Percentiles rank a stretch among this genome's conserved stretches.
Conservation (phyloP, 2,888 invertebrate genomes). For the Hirtodrosophila confusa region DNA sequence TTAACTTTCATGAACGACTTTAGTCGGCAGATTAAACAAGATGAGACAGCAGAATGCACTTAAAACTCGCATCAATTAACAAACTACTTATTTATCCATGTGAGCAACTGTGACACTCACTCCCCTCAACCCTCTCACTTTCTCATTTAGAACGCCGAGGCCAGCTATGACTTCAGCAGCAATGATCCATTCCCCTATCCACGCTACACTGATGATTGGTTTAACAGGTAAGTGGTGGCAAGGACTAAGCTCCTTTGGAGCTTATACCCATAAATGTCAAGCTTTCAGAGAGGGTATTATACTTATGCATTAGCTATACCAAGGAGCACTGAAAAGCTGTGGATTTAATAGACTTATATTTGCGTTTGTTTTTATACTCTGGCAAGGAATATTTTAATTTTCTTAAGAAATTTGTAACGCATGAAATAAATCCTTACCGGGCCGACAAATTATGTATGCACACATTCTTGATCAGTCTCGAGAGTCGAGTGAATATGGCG, state of each 20-base stretch:
- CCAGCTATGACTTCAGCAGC: conserved; percentile 99
- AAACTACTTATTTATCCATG: conserved; percentile 6
- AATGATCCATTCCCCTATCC: conserved; percentile 99
- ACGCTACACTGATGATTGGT: conserved; percentile 99
- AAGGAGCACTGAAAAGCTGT: too few relatives aligned
- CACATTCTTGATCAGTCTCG: too few relatives aligned
- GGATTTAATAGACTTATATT: background rate
- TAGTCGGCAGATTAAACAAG: conserved; percentile 1
- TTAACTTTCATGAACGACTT: conserved; percentile 17
- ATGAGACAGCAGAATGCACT: conserved; percentile 47
- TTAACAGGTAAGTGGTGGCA: conserved; percentile 93
- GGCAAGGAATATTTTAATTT: background rate
- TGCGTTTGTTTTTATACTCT: background rate
- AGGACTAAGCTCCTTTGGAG: conserved; percentile 17
- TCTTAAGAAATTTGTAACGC: too few relatives aligned
- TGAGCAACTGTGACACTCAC: conserved; percentile 4
- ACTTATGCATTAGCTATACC: too few relatives aligned
- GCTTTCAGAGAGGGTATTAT: conserved; percentile 1
- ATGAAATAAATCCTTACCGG: too few relatives aligned
- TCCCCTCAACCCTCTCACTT: background rate
- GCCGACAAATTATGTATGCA: too few relatives aligned
- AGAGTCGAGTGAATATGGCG: too few relatives aligned
- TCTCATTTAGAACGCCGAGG: conserved; percentile 93
- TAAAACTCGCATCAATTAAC: conserved; percentile 19
- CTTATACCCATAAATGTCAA: conserved; percentile 15